Evolutionary conservation across 2,888 invertebrate genomes (phyloP).

Genomic region (Drosophila antonietae): DNA sequence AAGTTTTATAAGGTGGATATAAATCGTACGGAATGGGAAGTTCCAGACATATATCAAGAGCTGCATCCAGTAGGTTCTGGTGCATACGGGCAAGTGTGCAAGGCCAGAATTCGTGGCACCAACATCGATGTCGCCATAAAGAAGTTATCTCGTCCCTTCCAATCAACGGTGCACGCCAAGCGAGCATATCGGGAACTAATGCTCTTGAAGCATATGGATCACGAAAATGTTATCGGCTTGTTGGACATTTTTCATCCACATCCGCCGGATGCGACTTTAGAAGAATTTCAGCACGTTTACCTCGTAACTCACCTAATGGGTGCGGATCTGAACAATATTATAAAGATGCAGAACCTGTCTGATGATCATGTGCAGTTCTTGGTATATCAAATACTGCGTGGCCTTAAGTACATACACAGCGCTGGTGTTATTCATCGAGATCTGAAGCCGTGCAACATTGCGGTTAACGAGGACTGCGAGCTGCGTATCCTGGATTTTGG

Average conservation of each 20-base stretch:
- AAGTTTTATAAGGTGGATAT: slow-evolving; percentile 95
- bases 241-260: slow-evolving; percentile 98
- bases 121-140: slow-evolving; percentile 93
- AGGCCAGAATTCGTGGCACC: slow-evolving; percentile 67
- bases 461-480: slow-evolving; percentile 99
- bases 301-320: slow-evolving; percentile 99
- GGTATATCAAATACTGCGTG: slow-evolving; percentile 99
- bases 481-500: slow-evolving; percentile 99
- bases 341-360: slow-evolving; percentile 97
- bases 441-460: slow-evolving; percentile 99
- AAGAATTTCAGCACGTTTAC: slow-evolving; percentile 97
- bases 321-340: slow-evolving; percentile 99
- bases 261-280: slow-evolving; percentile 87
- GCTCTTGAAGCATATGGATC: slow-evolving; percentile 99
- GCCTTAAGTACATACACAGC: slow-evolving; percentile 98
- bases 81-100: slow-evolving; percentile 92
- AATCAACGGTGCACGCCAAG: slow-evolving; percentile 99
- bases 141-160: slow-evolving; percentile 98
- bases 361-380: slow-evolving; percentile 99
- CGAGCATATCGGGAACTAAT: slow-evolving; percentile 97
- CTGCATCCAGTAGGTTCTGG: slow-evolving; percentile 97
- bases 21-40: slow-evolving; percentile 98
- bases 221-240: slow-evolving; percentile 97
- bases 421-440: slow-evolving; percentile 99
- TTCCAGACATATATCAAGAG: slow-evolving; percentile 95